phyloP scores from a whole-genome alignment of 2,797 vertebrate species.

The Gymnoscopelus microlampas region DNA sequence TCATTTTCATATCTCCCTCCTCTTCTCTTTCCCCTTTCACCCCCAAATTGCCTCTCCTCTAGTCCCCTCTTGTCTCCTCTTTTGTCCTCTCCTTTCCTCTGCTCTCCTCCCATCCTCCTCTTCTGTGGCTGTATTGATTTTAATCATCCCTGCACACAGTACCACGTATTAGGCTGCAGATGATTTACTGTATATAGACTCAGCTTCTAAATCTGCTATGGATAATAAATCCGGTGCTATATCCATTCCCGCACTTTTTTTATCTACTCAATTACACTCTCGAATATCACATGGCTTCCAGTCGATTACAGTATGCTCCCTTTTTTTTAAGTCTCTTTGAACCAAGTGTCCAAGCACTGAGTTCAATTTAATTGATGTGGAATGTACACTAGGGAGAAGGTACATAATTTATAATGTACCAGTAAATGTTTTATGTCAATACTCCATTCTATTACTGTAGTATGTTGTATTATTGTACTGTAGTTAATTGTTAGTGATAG shows the following conservation, averaged over 20 bases:
- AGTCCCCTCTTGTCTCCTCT: constrained; percentile 4
- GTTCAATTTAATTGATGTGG: not conserved
- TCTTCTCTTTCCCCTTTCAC: constrained; percentile 8
- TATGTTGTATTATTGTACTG: not conserved
- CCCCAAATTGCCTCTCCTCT: constrained; percentile 17
- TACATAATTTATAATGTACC: not conserved
- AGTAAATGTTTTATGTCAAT: not conserved
- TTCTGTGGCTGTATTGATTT: no score
- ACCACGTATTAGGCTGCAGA: constrained; percentile 23
- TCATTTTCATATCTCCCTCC: not conserved
- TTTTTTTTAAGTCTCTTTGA: constrained; percentile 36
- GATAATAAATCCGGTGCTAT: constrained; percentile 31
- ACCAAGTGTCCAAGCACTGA: not conserved
- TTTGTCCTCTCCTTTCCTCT: not conserved
- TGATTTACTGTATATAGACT: constrained; percentile 33
- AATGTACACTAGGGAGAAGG: constrained; percentile 1
- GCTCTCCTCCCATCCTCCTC: no score
- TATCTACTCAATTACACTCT: constrained; percentile 34
- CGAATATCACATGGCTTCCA: constrained; percentile 33
- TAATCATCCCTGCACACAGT: constrained; percentile 36
- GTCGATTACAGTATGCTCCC: constrained; percentile 37
- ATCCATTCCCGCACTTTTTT: constrained; percentile 7
- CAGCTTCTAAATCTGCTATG: constrained; percentile 24
- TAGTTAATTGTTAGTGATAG: not conserved
- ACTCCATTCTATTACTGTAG: constrained; percentile 3